Evolutionary conservation across 2,888 invertebrate species (phyloP).

Genomic region (Xestobium rufovillosum): DNA sequence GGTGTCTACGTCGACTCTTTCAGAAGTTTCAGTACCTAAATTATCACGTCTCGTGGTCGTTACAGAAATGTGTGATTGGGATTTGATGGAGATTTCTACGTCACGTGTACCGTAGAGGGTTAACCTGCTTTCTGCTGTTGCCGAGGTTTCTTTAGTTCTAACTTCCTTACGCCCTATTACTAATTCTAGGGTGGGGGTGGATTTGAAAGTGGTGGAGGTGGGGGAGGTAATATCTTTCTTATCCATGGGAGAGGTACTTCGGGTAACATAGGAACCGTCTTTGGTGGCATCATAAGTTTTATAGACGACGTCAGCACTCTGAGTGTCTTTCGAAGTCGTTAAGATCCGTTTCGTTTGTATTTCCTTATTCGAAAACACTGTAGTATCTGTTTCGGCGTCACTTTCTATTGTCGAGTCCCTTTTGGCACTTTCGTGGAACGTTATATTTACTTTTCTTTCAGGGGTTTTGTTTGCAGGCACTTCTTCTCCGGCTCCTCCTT

Average conservation of each 20-base stretch:
- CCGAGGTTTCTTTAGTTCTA: conserved; percentile 46
- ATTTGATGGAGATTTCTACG: conserved; percentile 49
- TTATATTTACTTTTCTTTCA: conserved; percentile 27
- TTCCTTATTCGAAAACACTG: conserved; percentile 15
- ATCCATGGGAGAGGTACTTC: conserved; percentile 42
- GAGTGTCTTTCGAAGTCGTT: conserved; percentile 11
- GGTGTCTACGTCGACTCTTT: conserved; percentile 44
- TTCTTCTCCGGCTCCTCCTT: conserved; percentile 41
- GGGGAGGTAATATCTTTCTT: conserved; percentile 34
- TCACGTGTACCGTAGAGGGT: conserved; percentile 48
- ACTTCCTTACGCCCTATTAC: conserved; percentile 49
- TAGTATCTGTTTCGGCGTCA: conserved; percentile 10
- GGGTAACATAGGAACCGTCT: conserved; percentile 31
- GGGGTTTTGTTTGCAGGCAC: too few relatives aligned
- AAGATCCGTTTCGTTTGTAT: not conserved
- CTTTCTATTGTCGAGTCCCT: conserved; percentile 11
- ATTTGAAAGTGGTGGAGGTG: conserved; percentile 5
- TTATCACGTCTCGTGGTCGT: conserved; percentile 42
- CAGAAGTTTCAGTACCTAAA: conserved; percentile 43
- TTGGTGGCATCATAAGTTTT: conserved; percentile 13
- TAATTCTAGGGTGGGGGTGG: conserved; percentile 42
- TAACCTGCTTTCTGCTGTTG: conserved; percentile 47
- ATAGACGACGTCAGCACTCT: conserved; percentile 11
- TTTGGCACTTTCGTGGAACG: conserved; percentile 23
- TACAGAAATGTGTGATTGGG: conserved; percentile 48